These are phyloP conservation scores for Liolophura sinensis DNA, from an alignment of 1,140 invertebrate genomes.

Conservation along the genomic window DNA sequence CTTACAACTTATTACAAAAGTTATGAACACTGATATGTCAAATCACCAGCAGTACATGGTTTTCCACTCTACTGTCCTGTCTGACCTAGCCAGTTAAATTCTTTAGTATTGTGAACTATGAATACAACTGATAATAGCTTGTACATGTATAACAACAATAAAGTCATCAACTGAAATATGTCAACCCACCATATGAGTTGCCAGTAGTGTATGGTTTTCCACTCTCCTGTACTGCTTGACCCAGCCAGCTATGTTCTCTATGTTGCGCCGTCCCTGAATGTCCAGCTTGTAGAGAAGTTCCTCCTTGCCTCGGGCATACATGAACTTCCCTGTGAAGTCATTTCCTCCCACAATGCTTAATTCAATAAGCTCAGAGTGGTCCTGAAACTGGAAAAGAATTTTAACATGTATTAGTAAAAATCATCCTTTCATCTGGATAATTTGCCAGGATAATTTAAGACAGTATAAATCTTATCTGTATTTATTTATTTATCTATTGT, in stretches of 20 bases:
- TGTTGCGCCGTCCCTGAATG: conserved; percentile 21
- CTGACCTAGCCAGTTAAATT: conserved; percentile 40
- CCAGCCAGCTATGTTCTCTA: conserved; percentile 42
- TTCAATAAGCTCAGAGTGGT: conserved; percentile 38
- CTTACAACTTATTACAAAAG: background rate
- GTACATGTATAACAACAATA: background rate
- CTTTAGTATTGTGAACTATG: conserved; percentile 18
- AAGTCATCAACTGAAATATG: background rate
- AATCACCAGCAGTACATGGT: conserved; percentile 39
- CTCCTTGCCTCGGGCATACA: conserved; percentile 12
- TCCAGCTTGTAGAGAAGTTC: conserved; percentile 23
- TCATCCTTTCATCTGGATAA: no score
- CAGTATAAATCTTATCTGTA: no score
- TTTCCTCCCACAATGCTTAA: conserved; percentile 49
- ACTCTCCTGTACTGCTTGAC: conserved; percentile 31
- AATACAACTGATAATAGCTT: background rate
- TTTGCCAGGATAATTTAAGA: no score
- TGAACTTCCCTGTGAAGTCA: conserved; percentile 45
- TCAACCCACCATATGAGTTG: conserved; percentile 35
- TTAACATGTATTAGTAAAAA: conserved; percentile 3
- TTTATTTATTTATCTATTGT: no score
- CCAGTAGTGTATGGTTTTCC: conserved; percentile 39
- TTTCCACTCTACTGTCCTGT: conserved; percentile 35
- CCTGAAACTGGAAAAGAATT: conserved; percentile 34
- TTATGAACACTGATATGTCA: conserved; percentile 1